Percentiles rank a stretch among this genome's conserved stretches.
Evolutionary conservation across 2,888 invertebrate genomes (phyloP).

Genomic region (Hydraecia micacea): DNA sequence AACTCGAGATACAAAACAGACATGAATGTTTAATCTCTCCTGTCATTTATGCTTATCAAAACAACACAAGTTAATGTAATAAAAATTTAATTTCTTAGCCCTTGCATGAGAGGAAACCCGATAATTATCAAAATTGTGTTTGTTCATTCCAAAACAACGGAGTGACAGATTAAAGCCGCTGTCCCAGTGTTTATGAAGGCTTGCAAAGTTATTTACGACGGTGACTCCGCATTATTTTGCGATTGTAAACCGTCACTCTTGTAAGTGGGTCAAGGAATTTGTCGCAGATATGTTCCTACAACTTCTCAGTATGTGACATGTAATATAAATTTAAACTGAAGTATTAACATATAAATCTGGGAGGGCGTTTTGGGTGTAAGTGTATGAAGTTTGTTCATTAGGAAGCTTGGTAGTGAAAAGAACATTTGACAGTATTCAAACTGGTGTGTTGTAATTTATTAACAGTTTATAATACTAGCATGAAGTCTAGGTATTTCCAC

Average conservation of each 20-base stretch:
- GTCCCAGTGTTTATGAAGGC: slow-evolving; percentile 66
- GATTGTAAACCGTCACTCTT: slow-evolving; percentile 59
- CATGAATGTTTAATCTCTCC: slow-evolving; percentile 31
- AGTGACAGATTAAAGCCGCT: slow-evolving; percentile 64
- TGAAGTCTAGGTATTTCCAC: neutral
- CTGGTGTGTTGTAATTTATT: neutral
- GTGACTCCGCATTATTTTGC: slow-evolving; percentile 63
- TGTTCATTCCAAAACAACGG: slow-evolving; percentile 57
- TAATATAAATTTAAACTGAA: slow-evolving; percentile 37
- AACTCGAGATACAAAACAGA: slow-evolving; percentile 18
- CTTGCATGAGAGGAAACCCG: slow-evolving; percentile 40
- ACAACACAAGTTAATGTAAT: slow-evolving; percentile 44
- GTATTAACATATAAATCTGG: slow-evolving; percentile 25
- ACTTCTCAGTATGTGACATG: slow-evolving; percentile 51
- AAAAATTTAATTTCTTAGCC: slow-evolving; percentile 45
- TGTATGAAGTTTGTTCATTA: neutral
- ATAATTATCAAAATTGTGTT: slow-evolving; percentile 64
- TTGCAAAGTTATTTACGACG: slow-evolving; percentile 67
- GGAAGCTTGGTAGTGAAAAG: neutral
- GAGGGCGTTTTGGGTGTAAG: neutral
- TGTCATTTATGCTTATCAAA: slow-evolving; percentile 35
- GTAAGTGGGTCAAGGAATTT: slow-evolving; percentile 67
- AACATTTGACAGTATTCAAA: neutral
- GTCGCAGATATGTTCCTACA: slow-evolving; percentile 52
- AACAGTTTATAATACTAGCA: neutral